Conservation (phyloP, 2,113 vertebrate genomes). For the Platysternon megacephalum region DNA sequence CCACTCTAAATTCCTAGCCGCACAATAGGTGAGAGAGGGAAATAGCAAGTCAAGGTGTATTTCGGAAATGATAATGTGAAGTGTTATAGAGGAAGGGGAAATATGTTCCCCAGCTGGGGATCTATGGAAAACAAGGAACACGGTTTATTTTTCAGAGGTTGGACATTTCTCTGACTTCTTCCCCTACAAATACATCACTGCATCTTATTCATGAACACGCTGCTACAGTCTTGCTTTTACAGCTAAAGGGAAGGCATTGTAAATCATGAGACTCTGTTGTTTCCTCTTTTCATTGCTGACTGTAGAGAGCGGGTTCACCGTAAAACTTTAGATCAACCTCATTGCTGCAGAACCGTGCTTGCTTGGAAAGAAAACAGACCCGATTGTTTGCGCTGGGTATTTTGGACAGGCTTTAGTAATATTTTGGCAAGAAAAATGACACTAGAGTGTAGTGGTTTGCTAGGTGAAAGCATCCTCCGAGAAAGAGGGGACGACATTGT, state of each 20-base stretch:
- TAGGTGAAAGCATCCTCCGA: not conserved
- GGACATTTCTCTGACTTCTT: not conserved
- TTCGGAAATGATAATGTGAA: not conserved
- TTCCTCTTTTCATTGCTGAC: not conserved
- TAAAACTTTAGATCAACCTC: not conserved
- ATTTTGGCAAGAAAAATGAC: not conserved
- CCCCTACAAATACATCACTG: not conserved
- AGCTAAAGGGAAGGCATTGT: not conserved
- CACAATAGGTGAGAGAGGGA: not conserved
- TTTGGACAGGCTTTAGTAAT: not conserved
- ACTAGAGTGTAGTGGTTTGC: not conserved
- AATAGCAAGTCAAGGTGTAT: not conserved
- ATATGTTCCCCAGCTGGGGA: not conserved
- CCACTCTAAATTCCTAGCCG: not conserved
- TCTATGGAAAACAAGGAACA: not conserved
- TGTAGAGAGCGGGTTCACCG: not conserved
- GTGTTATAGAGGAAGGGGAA: not conserved
- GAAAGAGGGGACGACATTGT: not conserved
- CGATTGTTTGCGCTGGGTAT: not conserved
- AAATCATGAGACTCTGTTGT: not conserved
- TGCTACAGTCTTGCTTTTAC: not conserved
- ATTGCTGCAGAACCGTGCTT: not conserved
- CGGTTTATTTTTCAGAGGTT: not conserved
- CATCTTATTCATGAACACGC: not conserved
- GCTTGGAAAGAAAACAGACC: not conserved